A percentile compares a stretch with the other conserved stretches of the same genome.
Conservation (phyloP, 2,888 invertebrate species). For the Erebia epiphron region DNA sequence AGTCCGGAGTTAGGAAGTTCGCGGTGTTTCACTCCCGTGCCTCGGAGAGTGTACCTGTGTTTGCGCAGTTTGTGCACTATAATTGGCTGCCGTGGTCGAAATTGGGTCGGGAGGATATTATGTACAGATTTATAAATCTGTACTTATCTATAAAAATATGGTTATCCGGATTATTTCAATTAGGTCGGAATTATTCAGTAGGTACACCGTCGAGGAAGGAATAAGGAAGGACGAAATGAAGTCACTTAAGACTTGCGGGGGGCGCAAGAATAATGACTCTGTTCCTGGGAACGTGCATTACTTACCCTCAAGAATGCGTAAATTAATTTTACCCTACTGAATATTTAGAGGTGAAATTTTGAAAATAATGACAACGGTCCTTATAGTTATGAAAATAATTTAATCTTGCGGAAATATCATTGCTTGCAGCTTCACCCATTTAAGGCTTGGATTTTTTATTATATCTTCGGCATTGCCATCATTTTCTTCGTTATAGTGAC, state of each 20-base stretch:
- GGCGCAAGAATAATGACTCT: slow-evolving; percentile 25
- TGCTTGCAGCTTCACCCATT: not conserved
- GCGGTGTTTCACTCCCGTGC: too few species aligned
- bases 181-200: slow-evolving; percentile 18
- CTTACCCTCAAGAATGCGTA: slow-evolving; percentile 27
- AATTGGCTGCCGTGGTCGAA: too few species aligned
- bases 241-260: slow-evolving; percentile 25
- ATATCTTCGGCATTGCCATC: too few species aligned
- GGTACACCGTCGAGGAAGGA: slow-evolving; percentile 18
- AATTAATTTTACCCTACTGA: slow-evolving; percentile 21
- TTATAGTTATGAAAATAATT: not conserved
- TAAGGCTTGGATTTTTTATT: not conserved
- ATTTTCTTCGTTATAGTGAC: too few species aligned
- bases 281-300: slow-evolving; percentile 23
- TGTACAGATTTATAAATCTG: not conserved
- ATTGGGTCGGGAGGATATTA: too few species aligned
- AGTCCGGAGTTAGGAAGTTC: too few species aligned
- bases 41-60: too few species aligned
- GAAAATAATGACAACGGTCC: slow-evolving; percentile 1
- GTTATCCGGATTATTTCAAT: slow-evolving; percentile 16
- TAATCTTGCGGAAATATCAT: not conserved
- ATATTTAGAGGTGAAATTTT: slow-evolving; percentile 23
- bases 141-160: not conserved
- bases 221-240: slow-evolving; percentile 23
- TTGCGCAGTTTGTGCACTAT: too few species aligned